Evolutionary conservation across 1,140 invertebrate genomes (phyloP).

Genomic region (Formica exsecta): DNA sequence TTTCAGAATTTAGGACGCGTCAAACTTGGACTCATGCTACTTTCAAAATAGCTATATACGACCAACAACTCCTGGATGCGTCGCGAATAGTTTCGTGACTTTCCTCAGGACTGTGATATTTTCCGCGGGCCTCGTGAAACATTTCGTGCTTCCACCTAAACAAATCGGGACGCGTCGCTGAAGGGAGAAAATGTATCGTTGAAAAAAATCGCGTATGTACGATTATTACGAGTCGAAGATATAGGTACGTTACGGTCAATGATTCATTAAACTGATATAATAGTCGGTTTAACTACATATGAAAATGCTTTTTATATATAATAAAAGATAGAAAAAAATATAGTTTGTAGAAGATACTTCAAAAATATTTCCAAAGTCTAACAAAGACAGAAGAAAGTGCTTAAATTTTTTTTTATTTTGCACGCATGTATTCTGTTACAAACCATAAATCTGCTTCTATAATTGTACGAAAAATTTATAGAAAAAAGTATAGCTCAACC

Average conservation of each 20-base stretch:
- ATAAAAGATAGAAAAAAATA: not conserved
- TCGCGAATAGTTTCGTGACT: constrained; percentile 52
- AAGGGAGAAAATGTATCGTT: constrained; percentile 18
- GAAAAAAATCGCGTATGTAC: not conserved
- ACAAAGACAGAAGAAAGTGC: not conserved
- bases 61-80: constrained; percentile 43
- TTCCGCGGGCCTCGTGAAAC: constrained; percentile 56
- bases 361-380: not conserved
- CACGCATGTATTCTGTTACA: not conserved
- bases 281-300: constrained; percentile 26
- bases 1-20: constrained; percentile 14
- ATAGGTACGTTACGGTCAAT: constrained; percentile 34
- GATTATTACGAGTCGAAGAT: constrained; percentile 33
- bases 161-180: constrained; percentile 30
- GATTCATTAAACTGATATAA: constrained; percentile 46
- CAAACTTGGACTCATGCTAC: constrained; percentile 23
- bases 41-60: constrained; percentile 33
- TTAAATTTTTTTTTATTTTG: constrained; percentile 13
- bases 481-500: constrained; percentile 6
- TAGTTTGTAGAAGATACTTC: not conserved
- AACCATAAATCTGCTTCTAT: constrained; percentile 25
- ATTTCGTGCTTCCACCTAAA: constrained; percentile 50
- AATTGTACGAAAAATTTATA: constrained; percentile 18
- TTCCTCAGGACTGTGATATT: constrained; percentile 54
- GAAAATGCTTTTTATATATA: not conserved